Evolutionary conservation across 2,888 invertebrate species (phyloP), one percentile per base, ranked within the genome.

Genomic region (Gari tellinella): DNA sequence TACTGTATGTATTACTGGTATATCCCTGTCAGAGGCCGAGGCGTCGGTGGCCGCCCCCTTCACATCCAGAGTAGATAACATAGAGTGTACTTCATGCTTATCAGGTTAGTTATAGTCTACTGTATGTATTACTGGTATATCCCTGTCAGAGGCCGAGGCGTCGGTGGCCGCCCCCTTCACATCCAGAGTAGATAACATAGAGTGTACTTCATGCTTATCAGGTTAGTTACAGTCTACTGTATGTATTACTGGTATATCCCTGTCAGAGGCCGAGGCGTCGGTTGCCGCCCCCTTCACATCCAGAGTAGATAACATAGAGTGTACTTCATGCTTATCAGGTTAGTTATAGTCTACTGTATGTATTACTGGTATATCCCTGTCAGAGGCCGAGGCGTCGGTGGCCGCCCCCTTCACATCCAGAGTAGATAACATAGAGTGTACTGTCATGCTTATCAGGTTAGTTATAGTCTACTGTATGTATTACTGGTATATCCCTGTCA

Each of bases 121-220:
- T n/a, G n/a, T n/a, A n/a, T n/a, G n/a, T n/a, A n/a, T n/a, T n/a
- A n/a, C n/a, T n/a, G n/a, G n/a, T n/a, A n/a, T n/a, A n/a, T n/a
- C n/a, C n/a, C 31, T 56, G 1, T 56, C 56, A 1, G 56, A 56
- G 25, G 56, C 56, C 1, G 94, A 94, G 87, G 94, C 94, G 0
- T 94, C 94, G 0, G 94, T 94, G 14, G 94, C 94, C 2, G 93
- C 94, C 3, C 94, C 94, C 1, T 94, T 94, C 87, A 94, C 94
- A 1, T 93, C 93, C 12, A 90, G 91, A 57, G 89, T 87, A 37
- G 83, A 88, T 55, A 87, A 90, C 80, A 93, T 93, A 48, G 89
- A 88, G 68, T 91, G 91, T 88, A n/a, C n/a, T n/a, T n/a, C n/a
- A n/a, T n/a, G n/a, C n/a, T n/a, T n/a, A n/a, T n/a, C n/a, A n/a